phyloP scores from a whole-genome alignment of 2,888 invertebrate species.

The Pyrocoelia pectoralis region DNA sequence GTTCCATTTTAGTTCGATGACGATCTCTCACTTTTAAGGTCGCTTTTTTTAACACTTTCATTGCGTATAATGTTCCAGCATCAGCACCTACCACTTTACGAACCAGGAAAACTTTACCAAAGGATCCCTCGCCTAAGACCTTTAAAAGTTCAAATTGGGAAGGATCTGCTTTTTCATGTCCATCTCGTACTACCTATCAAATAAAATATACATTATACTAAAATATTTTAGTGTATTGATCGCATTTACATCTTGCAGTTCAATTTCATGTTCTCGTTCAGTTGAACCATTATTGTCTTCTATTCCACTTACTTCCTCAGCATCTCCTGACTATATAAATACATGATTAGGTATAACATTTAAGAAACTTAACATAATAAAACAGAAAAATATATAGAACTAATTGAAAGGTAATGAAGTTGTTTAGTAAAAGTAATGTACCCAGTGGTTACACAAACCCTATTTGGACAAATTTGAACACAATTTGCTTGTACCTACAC shows the following conservation, averaged over 20 bases:
- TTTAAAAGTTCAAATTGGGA: conserved; percentile 97
- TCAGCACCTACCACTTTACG: conserved; percentile 93
- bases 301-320: conserved; percentile 66
- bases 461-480: too few relatives aligned
- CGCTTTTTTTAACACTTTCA: conserved; percentile 99
- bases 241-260: conserved; percentile 76
- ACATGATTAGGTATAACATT: conserved; percentile 4
- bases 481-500: too few relatives aligned
- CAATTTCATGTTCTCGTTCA: conserved; percentile 82
- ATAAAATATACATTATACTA: conserved; percentile 29
- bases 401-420: background rate
- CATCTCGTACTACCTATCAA: conserved; percentile 80
- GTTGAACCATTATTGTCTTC: conserved; percentile 58
- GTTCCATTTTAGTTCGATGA: conserved; percentile 97
- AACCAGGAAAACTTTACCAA: conserved; percentile 98
- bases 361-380: background rate
- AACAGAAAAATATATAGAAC: background rate
- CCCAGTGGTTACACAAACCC: background rate
- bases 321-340: conserved; percentile 63
- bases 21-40: conserved; percentile 98
- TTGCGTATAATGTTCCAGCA: conserved; percentile 94
- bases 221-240: background rate
- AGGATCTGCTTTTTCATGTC: conserved; percentile 94
- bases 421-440: conserved; percentile 7
- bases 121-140: conserved; percentile 95